A percentile compares a stretch with the other conserved stretches of the same genome.
Conservation (phyloP, 2,888 invertebrate genomes). For the Caenorhabditis becei region DNA sequence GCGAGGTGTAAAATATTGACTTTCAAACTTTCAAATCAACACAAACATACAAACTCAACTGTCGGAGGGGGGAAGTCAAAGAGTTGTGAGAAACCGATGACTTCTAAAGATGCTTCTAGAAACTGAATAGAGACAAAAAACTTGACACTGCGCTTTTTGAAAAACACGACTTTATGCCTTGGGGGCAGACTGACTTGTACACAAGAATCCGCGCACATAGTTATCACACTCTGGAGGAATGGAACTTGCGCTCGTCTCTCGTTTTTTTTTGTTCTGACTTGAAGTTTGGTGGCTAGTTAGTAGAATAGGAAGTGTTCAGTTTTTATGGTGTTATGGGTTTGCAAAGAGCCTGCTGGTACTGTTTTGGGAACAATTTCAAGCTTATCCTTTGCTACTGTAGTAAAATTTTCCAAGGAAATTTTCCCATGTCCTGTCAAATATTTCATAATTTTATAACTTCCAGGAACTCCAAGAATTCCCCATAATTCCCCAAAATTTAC, state of each 20-base stretch:
- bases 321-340: not conserved
- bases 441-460: no score
- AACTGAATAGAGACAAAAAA: not conserved
- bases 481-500: no score
- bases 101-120: not conserved
- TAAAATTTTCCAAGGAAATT: no score
- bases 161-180: constrained; percentile 21
- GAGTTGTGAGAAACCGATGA: not conserved
- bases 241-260: constrained; percentile 14
- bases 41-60: not conserved
- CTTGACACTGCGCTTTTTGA: not conserved
- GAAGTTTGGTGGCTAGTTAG: not conserved
- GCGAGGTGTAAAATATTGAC: not conserved
- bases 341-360: not conserved
- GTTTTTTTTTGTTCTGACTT: constrained; percentile 1
- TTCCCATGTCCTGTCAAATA: no score
- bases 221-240: constrained; percentile 58
- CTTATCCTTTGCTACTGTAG: no score
- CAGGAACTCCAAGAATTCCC: no score
- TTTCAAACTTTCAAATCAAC: constrained; percentile 6
- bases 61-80: not conserved
- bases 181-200: not conserved
- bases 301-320: not conserved
- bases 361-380: no score
- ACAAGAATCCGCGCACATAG: constrained; percentile 35